phyloP scores from a whole-genome alignment of 2,797 vertebrate species.

The Artibeus jamaicensis region DNA sequence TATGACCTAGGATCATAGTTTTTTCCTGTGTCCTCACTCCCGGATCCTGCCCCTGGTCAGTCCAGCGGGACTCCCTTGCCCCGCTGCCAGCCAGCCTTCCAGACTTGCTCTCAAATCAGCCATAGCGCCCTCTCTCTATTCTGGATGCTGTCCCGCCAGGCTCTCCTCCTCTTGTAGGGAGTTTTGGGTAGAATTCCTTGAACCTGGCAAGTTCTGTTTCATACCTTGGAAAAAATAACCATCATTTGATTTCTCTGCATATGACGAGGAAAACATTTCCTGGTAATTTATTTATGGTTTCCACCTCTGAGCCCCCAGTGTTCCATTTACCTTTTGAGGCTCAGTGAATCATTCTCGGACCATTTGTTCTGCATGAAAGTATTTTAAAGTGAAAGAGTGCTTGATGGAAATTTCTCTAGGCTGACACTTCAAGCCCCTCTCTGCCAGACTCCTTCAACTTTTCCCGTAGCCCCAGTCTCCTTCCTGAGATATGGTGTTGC shows the following conservation, averaged over 20 bases:
- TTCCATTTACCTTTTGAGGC: neutral
- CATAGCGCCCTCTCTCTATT: neutral
- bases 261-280: neutral
- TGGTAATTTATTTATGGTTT: slow-evolving; percentile 24
- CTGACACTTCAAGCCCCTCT: neutral
- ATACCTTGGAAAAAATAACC: neutral
- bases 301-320: neutral
- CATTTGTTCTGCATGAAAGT: neutral
- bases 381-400: neutral
- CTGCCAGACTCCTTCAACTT: neutral
- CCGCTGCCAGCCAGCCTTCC: neutral
- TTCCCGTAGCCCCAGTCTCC: neutral
- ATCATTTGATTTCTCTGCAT: neutral
- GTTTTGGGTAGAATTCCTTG: neutral
- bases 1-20: neutral
- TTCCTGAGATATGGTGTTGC: neutral
- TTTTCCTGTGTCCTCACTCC: neutral
- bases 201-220: neutral
- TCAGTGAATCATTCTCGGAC: neutral
- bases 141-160: neutral
- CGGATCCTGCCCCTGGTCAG: neutral
- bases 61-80: neutral
- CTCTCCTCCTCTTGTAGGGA: neutral
- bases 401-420: neutral
- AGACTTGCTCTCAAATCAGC: neutral